Base-by-base conservation (phyloP, 2,888 invertebrate genomes). In the Apeira syringaria region DNA sequence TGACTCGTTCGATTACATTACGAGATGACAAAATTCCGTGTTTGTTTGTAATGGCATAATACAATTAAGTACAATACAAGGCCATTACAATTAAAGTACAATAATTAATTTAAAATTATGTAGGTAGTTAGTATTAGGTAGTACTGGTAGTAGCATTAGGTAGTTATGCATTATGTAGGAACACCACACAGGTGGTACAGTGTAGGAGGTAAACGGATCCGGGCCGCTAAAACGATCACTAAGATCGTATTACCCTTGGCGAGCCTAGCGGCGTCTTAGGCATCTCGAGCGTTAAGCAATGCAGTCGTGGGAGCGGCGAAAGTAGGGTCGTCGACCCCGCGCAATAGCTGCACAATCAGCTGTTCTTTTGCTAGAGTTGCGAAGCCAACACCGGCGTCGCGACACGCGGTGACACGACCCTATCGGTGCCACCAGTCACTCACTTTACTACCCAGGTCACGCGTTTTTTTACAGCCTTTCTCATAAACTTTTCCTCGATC, bases 221-320 rank as follows among this genome's bases (percentile, higher is more conserved):
- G 45, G 29, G 53, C 50, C 39, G 55, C 37, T 59, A 57, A 58
- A 53, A 54, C 50, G 50, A 34, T 17, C 27, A 49, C 45, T 26
- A 20, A 50, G 47, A 43, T 50, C 47, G 33, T 5, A 25, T 52
- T 42, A 43, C 49, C 31, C 47, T 44, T 25, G 38, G 34, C 50
- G 49, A 53, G 41, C 47, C 50, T 50, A 68, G 72, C 75, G 64
- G 58, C 64, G 63, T 75, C 70, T 77, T 67, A 74, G 67, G 66
- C 67, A 55, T 60, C 64, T 56, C 59, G 56, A 54, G 54, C 59
- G 63, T 84, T 80, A 79, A 80, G 83, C 83, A 80, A 84, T 64
- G 69, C 76, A 61, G 74, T 62, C 80, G 85, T 82, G 85, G 84
- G 82, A 85, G 80, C 76, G 83, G 85, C 86, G 87, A 88, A 88